Evolutionary conservation across 2,797 vertebrate species (phyloP), one percentile per base, ranked within the genome.

Genomic region (Intellagama lesueurii): DNA sequence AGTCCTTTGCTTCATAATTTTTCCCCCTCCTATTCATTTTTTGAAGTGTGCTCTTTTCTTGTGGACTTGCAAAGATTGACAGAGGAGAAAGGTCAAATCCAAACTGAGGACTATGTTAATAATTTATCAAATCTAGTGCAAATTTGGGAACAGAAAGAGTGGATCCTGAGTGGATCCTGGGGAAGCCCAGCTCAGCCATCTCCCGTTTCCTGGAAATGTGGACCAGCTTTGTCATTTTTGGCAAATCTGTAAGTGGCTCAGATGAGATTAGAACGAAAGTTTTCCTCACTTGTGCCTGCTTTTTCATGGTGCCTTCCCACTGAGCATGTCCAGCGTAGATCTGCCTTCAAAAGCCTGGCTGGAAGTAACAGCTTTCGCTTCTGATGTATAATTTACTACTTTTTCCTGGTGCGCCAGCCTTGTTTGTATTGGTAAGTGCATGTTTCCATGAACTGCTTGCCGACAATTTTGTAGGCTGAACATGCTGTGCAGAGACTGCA

Each of bases 311-410:
- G 4, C 88, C 88, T 91, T 92, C 92, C 90, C 0, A 0, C 68
- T 49, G 87, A 0, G 64, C 83, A 87, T n/a, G n/a, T 87, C 91
- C 77, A 81, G 9, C 87, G 17, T 83, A 89, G 35, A 75, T 89
- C 47, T 92, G 64, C 72, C 87, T 52, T 91, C 90, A 91, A 88
- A 94, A 84, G 52, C 91, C 22, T 0, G 81, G 91, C 86, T 94
- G 92, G 92, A 93, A 89, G 80, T 73, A 44, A 11, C 47, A 68
- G 6, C 90, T 52, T 89, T 93, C 80, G 91, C 83, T 90, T 95
- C 87, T 92, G 89, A 94, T 95, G 91, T 93, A 60, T 95, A 92
- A 96, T 96, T 96, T 89, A 92, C 91, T 81, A 30, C 47, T 66
- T 86, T 79, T 90, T 89, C 87, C 93, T 14, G 0, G 85, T 8